phyloP scores from a whole-genome alignment of 2,888 invertebrate genomes.

The Dioctria linearis region DNA sequence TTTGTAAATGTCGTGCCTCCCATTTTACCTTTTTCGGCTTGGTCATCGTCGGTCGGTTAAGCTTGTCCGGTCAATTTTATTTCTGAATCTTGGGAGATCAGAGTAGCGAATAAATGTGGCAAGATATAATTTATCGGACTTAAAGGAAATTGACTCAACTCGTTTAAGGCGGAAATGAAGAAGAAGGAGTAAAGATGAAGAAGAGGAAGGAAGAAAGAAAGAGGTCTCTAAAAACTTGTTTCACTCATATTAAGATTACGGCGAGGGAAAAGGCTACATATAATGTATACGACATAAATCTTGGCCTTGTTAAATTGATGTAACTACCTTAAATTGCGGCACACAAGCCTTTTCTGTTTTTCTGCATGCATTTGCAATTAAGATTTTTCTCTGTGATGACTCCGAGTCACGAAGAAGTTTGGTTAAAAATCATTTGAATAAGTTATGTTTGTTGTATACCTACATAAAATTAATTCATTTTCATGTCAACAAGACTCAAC shows the following conservation, averaged over 20 bases:
- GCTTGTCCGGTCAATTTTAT: no score
- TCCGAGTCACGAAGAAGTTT: conserved; percentile 19
- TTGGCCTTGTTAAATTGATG: conserved; percentile 50
- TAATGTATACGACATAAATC: conserved; percentile 47
- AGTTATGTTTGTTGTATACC: not conserved
- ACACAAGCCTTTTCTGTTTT: conserved; percentile 28
- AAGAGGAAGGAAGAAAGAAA: not conserved
- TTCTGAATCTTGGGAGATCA: conserved; percentile 38
- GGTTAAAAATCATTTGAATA: conserved; percentile 7
- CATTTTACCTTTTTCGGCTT: conserved; percentile 30
- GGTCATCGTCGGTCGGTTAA: not conserved
- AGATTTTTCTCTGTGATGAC: conserved; percentile 30
- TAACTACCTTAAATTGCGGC: conserved; percentile 44
- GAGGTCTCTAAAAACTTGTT: conserved; percentile 36
- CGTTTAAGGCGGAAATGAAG: not conserved
- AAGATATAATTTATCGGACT: conserved; percentile 40
- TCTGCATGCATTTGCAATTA: conserved; percentile 48
- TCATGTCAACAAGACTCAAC: no score
- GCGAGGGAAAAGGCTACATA: not conserved
- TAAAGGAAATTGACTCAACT: conserved; percentile 25
- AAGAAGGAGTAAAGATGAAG: not conserved
- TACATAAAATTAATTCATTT: no score
- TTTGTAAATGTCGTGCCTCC: conserved; percentile 46
- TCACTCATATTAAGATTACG: conserved; percentile 49
- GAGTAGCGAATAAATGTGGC: conserved; percentile 31